Evolutionary conservation across 2,113 vertebrate species (phyloP).

Genomic region (Pelecanus crispus): DNA sequence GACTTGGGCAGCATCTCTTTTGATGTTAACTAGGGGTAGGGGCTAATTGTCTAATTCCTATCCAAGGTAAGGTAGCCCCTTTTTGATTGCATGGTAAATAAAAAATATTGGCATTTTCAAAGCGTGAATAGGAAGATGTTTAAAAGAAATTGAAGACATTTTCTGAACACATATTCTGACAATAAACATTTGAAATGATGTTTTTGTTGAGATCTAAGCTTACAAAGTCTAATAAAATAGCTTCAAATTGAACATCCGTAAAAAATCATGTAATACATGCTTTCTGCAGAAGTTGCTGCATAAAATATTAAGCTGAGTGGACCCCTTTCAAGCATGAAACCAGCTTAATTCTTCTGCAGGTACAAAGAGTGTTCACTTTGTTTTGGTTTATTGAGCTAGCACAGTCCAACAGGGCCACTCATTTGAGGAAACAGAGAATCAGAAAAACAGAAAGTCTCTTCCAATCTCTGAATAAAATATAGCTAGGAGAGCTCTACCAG

Average conservation of each 20-base stretch:
- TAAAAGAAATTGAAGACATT: not conserved
- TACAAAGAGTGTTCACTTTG: not conserved
- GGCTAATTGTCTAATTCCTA: not conserved
- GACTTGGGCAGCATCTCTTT: not conserved
- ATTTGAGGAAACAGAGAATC: not conserved
- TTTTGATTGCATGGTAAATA: not conserved
- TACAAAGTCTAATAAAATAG: not conserved
- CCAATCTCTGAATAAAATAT: not conserved
- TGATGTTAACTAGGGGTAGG: not conserved
- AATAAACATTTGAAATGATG: not conserved
- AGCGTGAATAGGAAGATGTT: not conserved
- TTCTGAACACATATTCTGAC: not conserved
- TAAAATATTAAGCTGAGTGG: not conserved
- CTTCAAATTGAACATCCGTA: not conserved
- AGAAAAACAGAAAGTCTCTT: not conserved
- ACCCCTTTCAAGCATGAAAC: not conserved
- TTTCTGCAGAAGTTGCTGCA: not conserved
- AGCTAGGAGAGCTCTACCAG: not conserved
- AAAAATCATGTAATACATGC: not conserved
- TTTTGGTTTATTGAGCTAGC: not conserved
- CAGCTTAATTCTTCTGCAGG: not conserved
- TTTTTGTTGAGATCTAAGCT: not conserved
- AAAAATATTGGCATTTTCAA: not conserved
- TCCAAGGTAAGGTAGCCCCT: not conserved
- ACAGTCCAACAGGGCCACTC: not conserved